Percentiles rank a stretch among this genome's conserved stretches.
These are phyloP conservation scores for Megathymus violae DNA, from an alignment of 1,140 invertebrate species.

Conservation along the genomic window DNA sequence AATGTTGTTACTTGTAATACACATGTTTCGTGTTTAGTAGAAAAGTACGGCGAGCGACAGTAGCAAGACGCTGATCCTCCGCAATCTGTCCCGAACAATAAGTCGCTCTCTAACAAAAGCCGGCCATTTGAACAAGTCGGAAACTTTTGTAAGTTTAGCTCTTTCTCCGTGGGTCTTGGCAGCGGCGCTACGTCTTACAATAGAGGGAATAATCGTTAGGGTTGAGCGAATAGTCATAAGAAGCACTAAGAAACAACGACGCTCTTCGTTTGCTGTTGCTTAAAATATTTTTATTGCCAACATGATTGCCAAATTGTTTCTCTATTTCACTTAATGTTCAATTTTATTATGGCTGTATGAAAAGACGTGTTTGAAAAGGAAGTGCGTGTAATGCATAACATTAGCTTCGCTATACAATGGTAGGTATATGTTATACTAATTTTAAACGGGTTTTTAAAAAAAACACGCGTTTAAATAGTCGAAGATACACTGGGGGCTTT, in stretches of 20 bases:
- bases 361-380: too few species aligned
- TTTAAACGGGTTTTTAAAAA: too few species aligned
- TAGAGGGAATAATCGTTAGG: slow-evolving; percentile 78
- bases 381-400: too few species aligned
- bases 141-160: slow-evolving; percentile 82
- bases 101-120: slow-evolving; percentile 81
- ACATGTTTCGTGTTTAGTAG: slow-evolving; percentile 48
- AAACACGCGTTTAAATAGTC: too few species aligned
- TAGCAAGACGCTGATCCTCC: slow-evolving; percentile 66
- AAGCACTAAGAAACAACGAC: slow-evolving; percentile 75
- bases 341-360: slow-evolving; percentile 1
- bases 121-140: slow-evolving; percentile 81
- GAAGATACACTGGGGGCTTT: too few species aligned
- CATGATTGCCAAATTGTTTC: slow-evolving; percentile 65
- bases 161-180: slow-evolving; percentile 73
- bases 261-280: slow-evolving; percentile 66
- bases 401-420: too few species aligned
- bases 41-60: slow-evolving; percentile 33
- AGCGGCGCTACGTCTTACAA: slow-evolving; percentile 67
- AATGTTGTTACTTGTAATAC: slow-evolving; percentile 25
- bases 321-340: slow-evolving; percentile 26
- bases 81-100: slow-evolving; percentile 82
- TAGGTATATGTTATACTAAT: too few species aligned
- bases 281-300: slow-evolving; percentile 66
- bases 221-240: slow-evolving; percentile 58